These are phyloP conservation scores for Plecturocebus donacophilus DNA, from an alignment of 2,113 vertebrate species.

Conservation along the genomic window DNA sequence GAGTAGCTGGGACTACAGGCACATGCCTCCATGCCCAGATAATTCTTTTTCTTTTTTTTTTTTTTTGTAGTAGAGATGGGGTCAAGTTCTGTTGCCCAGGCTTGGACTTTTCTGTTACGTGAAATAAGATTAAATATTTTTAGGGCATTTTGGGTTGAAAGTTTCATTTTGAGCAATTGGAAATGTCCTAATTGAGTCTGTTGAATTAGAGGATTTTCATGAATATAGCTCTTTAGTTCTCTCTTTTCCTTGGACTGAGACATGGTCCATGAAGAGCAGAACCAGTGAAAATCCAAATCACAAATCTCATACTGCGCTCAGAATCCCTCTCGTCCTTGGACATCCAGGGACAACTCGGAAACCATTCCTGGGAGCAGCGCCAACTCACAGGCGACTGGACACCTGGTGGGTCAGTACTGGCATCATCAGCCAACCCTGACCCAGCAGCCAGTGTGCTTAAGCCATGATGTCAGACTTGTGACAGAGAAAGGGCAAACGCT, in stretches of 20 bases:
- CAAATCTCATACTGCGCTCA: not conserved
- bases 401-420: not conserved
- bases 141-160: not conserved
- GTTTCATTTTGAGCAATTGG: not conserved
- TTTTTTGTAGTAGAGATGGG: no score
- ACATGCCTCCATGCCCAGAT: no score
- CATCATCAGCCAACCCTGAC: not conserved
- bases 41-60: no score
- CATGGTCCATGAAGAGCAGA: not conserved
- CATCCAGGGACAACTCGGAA: not conserved
- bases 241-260: not conserved
- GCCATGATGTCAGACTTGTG: not conserved
- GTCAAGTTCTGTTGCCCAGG: no score
- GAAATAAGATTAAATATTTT: not conserved
- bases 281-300: not conserved
- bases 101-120: not conserved
- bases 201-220: not conserved
- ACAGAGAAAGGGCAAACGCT: not conserved
- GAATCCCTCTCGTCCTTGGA: not conserved
- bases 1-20: no score
- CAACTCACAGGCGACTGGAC: not conserved
- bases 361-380: not conserved
- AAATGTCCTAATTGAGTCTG: not conserved
- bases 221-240: not conserved
- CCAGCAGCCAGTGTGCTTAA: not conserved